Evolutionary conservation across 1,140 invertebrate genomes (phyloP).

Genomic region (Anastrepha ludens): DNA sequence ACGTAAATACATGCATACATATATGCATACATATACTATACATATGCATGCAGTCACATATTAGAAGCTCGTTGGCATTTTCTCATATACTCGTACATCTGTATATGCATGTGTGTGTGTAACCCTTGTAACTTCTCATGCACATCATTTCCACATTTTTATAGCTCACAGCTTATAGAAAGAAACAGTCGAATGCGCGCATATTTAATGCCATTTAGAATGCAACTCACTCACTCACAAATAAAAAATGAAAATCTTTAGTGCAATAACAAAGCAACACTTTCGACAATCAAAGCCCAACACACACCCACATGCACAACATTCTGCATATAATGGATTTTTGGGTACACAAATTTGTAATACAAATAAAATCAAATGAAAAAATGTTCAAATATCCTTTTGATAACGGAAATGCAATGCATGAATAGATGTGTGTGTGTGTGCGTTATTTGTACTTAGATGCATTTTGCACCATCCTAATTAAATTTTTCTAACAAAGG

Average conservation of each 20-base stretch:
- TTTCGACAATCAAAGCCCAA: neutral
- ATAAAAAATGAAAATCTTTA: neutral
- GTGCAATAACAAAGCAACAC: neutral
- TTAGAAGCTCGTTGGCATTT: neutral
- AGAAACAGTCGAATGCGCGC: constrained; percentile 32
- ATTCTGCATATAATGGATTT: neutral
- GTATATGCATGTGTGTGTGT: neutral
- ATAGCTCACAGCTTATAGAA: neutral
- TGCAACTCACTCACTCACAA: constrained; percentile 41
- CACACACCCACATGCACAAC: neutral
- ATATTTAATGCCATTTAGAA: constrained; percentile 49
- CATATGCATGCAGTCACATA: neutral
- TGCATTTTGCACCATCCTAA: neutral
- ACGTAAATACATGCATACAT: neutral
- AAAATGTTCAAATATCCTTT: constrained; percentile 8
- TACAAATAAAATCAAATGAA: constrained; percentile 23
- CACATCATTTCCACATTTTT: constrained; percentile 14
- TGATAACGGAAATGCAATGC: neutral
- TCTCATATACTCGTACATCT: neutral
- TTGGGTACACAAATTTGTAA: neutral
- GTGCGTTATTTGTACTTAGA: neutral
- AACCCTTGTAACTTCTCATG: neutral
- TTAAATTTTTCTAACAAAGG: neutral
- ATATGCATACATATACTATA: neutral
- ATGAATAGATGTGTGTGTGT: neutral